A percentile compares a stretch with the other conserved stretches of the same genome.
Conservation (phyloP, 1,140 invertebrate genomes). For the Streblospio benedicti region DNA sequence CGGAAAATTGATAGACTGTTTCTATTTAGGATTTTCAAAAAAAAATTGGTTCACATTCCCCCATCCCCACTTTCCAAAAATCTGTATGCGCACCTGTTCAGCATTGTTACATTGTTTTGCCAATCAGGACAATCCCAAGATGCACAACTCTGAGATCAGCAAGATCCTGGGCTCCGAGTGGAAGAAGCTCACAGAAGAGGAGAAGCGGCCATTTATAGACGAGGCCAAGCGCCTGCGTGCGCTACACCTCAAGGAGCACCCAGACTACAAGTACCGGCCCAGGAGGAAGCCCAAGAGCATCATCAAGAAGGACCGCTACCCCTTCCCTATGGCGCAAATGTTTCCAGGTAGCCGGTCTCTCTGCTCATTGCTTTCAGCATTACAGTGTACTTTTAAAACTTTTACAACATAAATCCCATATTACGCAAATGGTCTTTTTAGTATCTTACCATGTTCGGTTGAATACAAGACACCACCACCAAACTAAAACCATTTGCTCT, state of each 20-base stretch:
- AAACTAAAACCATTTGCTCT: too few relatives aligned
- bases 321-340: slow-evolving; percentile 59
- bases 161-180: slow-evolving; percentile 96
- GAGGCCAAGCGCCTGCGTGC: slow-evolving; percentile 94
- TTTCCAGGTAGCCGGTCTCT: slow-evolving; percentile 56
- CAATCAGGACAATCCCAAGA: slow-evolving; percentile 99
- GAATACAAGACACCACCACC: too few relatives aligned
- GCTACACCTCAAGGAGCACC: slow-evolving; percentile 99
- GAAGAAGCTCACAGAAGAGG: slow-evolving; percentile 91
- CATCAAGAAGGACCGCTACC: slow-evolving; percentile 82
- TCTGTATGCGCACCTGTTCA: too few relatives aligned
- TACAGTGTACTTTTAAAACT: background rate
- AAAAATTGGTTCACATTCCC: too few relatives aligned
- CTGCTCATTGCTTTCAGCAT: slow-evolving; percentile 26
- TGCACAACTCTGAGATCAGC: slow-evolving; percentile 99
- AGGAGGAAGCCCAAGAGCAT: slow-evolving; percentile 50
- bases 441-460: too few relatives aligned
- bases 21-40: too few relatives aligned
- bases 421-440: too few relatives aligned
- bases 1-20: too few relatives aligned
- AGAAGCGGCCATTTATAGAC: slow-evolving; percentile 98
- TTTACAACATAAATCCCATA: slow-evolving; percentile 3
- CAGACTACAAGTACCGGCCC: slow-evolving; percentile 92
- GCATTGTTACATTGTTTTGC: too few relatives aligned
- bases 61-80: too few relatives aligned